Conservation (phyloP, 2,113 vertebrate species). For the Anser cygnoides region DNA sequence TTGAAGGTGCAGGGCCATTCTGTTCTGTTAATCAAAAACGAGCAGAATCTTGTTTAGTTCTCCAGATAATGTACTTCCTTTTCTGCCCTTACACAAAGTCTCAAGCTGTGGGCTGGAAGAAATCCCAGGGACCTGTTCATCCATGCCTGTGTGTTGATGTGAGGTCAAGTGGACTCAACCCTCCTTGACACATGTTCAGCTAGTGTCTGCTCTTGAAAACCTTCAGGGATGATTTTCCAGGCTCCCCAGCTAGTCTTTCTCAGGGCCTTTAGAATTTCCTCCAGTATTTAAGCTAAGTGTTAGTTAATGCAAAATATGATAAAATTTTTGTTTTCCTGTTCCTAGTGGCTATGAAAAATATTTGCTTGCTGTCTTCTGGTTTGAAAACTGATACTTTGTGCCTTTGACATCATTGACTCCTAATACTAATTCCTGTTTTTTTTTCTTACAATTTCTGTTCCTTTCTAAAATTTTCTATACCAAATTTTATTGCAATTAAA, state of each 20-base stretch:
- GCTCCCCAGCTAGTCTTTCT: not conserved
- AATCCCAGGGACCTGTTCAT: not conserved
- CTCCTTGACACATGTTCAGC: not conserved
- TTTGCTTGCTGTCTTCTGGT: not conserved
- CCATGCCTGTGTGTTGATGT: not conserved
- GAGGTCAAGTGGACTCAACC: not conserved
- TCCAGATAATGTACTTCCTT: not conserved
- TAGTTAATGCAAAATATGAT: not conserved
- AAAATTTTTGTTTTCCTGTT: not conserved
- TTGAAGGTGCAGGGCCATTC: not conserved
- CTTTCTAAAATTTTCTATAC: not conserved
- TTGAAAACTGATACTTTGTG: not conserved
- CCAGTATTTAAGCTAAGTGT: not conserved
- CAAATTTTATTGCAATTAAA: not conserved
- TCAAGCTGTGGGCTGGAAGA: not conserved
- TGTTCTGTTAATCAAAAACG: not conserved
- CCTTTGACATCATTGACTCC: not conserved
- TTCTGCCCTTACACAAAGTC: not conserved
- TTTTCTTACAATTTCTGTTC: not conserved
- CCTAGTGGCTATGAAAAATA: not conserved
- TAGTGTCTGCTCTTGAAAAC: not conserved
- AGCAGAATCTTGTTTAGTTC: not conserved
- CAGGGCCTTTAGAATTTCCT: not conserved
- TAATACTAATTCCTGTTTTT: not conserved
- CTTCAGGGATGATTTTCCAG: not conserved